These are phyloP conservation scores for Bubo bubo DNA, from an alignment of 2,113 vertebrate genomes.

Conservation along the genomic window DNA sequence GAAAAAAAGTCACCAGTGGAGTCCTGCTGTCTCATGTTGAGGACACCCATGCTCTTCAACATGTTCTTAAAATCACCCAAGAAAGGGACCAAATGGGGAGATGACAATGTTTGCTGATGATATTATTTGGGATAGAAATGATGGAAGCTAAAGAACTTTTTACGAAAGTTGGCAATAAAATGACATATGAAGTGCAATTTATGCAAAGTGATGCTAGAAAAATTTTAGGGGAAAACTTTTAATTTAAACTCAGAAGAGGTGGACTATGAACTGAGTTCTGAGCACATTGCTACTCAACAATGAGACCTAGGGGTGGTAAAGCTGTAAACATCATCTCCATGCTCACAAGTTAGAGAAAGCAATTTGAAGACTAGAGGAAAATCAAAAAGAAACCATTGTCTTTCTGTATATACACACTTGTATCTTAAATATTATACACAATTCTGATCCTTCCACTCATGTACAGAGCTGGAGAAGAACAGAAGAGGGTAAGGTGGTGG, in stretches of 20 bases:
- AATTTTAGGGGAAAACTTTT: background rate
- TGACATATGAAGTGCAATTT: background rate
- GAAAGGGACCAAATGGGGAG: background rate
- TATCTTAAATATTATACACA: background rate
- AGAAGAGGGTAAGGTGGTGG: background rate
- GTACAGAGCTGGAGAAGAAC: background rate
- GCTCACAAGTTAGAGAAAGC: background rate
- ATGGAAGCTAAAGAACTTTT: background rate
- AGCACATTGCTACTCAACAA: background rate
- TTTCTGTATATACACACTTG: background rate
- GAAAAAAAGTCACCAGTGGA: background rate
- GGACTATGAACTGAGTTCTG: background rate
- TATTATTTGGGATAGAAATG: background rate
- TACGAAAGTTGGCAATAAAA: background rate
- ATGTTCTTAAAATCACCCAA: background rate
- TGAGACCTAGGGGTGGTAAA: background rate
- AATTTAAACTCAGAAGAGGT: background rate
- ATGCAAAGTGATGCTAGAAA: background rate
- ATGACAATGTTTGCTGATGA: background rate
- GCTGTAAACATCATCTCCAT: background rate
- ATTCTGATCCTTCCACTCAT: background rate
- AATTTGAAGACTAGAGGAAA: background rate
- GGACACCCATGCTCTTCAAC: background rate
- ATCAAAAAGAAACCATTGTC: background rate
- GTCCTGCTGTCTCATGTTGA: background rate